Base-by-base conservation (phyloP, 2,113 vertebrate species). In the Oncorhynchus kisutch region DNA sequence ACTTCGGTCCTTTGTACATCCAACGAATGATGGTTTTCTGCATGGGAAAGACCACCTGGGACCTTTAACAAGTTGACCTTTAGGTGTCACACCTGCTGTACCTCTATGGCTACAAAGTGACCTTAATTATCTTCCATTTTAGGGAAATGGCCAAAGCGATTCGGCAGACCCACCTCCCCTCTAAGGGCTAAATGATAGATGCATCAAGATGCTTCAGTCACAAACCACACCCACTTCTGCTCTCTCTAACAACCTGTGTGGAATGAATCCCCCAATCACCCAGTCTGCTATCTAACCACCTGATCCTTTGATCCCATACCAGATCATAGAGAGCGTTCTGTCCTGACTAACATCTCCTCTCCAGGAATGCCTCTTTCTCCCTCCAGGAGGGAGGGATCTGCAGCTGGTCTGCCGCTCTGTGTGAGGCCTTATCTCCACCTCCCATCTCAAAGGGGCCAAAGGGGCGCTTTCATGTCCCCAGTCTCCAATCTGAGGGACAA, bases 341-440 rank as follows among this genome's bases (percentile, higher is more conserved):
- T 54, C 60, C 59, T 3, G 3, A 54, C 51, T 22, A 24, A 62
- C 18, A 62, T 34, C 29, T 62, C 71, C 29, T 62, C 71, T 48
- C 73, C 67, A 71, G 74, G 72, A 86, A 86, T 86, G 72, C 5
- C 54, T 22, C 18, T 62, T 62, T 62, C 49, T 62, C 18, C 9
- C 59, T 62, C 59, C 59, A 22, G 49, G 14, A 51, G 14, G 14
- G 49, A 16, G 49, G 59, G 20, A 8, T 3, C n/a, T 22, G 59
- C 59, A 62, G 59, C 59, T 62, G 59, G 59, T 16, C 8, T 18
- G 51, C 51, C 18, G 51, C 51, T 3, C 51, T 54, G 51, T 54
- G 51, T 54, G 51, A 1, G 51, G 51, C 51, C 51, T 5, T 14
- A 45, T 54, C 51, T 54, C 51, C 51, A 54, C 14, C 14, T 9